Base-by-base conservation (phyloP, 2,113 vertebrate genomes). In the Pseudorasbora parva region DNA sequence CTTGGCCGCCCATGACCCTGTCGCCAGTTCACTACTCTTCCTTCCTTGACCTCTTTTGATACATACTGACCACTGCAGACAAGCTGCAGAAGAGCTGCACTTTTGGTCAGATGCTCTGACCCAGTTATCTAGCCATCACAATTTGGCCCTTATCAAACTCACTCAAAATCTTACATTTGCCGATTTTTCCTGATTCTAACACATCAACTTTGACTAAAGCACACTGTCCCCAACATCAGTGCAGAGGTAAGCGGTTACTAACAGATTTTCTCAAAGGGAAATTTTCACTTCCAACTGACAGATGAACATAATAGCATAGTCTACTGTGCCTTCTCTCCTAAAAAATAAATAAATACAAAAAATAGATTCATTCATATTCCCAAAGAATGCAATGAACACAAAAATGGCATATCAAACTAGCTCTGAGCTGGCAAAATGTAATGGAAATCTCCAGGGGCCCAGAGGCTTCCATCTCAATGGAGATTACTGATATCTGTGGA, bases 401-500 rank as follows among this genome's bases (percentile, higher is more conserved):
- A 37, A 74, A 66, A 45, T 47, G 7, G 23, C n/a, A 71, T 54
- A 15, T 54, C 33, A 43, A 79, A 25, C 10, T 45, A 25, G 68
- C 49, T 21, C 23, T 37, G 5, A 21, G 30, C 78, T 75, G 49
- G 23, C 23, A 10, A 45, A 56, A 56, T 82, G 1, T 17, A 72
- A 23, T 25, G 54, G 49, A 72, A 62, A 73, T 78, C 47, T 41
- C 25, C 27, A 8, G 54, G 75, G n/a, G 69, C 57, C 56, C n/a
- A 56, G 54, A 27, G 27, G 27, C 19, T 21, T 5, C 8, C 43
- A 77, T 81, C 78, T 17, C 14, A 56, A 27, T 27, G 71, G 30
- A 77, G 51, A 81, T 68, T 9, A 57, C 85, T 57, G 82, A 86
- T 79, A 21, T 19, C 71, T 45, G 11, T 43, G 23, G 25, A 76